phyloP scores from a whole-genome alignment of 2,888 invertebrate genomes.

The Spodoptera exigua region DNA sequence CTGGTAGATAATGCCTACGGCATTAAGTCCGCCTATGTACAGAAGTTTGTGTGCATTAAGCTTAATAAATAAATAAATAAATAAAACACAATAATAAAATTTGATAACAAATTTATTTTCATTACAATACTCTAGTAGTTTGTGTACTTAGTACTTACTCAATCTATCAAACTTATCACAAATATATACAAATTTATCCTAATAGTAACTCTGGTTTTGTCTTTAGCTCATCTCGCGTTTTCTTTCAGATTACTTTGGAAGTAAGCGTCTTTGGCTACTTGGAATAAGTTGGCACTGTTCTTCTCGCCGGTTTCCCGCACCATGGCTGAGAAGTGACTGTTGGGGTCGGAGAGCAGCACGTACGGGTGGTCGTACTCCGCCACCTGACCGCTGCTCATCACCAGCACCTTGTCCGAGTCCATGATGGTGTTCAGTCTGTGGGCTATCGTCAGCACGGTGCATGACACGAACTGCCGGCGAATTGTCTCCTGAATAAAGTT shows the following conservation, averaged over 20 bases:
- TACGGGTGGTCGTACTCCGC: conserved; percentile 92
- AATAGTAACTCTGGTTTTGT: conserved; percentile 17
- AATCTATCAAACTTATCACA: conserved; percentile 2
- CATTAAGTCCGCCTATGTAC: too few relatives aligned
- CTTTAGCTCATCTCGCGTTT: conserved; percentile 65
- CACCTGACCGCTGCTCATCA: conserved; percentile 90
- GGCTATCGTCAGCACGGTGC: conserved; percentile 97
- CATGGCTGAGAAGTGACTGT: conserved; percentile 88
- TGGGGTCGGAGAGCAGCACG: conserved; percentile 84
- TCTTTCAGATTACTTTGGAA: conserved; percentile 77
- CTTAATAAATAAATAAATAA: too few relatives aligned
- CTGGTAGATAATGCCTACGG: too few relatives aligned
- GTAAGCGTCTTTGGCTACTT: conserved; percentile 84
- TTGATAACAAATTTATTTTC: neutral
- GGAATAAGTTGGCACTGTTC: conserved; percentile 83
- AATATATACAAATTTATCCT: conserved; percentile 26
- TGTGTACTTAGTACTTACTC: neutral
- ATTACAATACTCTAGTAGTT: conserved; percentile 8
- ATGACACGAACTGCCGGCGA: conserved; percentile 92
- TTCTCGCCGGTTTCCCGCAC: conserved; percentile 90
- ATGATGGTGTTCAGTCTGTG: conserved; percentile 97
- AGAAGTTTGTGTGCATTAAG: too few relatives aligned
- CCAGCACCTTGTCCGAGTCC: conserved; percentile 95
- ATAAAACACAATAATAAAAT: too few relatives aligned
- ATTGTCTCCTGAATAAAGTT: conserved; percentile 95